These are phyloP conservation scores for Porites lobata DNA, from an alignment of 92 coral and sea anemone genomes.

Conservation along the genomic window DNA sequence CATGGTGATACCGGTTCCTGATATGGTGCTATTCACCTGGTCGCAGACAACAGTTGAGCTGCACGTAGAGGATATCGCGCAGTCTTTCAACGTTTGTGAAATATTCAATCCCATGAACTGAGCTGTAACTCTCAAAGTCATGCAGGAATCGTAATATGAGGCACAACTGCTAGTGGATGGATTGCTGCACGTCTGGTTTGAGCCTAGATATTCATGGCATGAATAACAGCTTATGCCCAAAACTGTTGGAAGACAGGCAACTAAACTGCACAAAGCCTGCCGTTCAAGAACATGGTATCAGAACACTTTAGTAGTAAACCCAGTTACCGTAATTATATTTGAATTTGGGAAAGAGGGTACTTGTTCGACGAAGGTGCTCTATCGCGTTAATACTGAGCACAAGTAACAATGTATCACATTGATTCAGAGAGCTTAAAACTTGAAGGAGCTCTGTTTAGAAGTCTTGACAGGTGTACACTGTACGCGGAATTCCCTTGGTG, in stretches of 20 bases:
- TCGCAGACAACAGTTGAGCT: neutral
- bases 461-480: too few species aligned
- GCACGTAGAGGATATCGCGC: neutral
- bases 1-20: neutral
- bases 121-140: neutral
- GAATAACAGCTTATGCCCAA: conserved; percentile 6
- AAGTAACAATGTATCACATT: too few species aligned
- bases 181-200: neutral
- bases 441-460: too few species aligned
- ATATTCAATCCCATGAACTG: neutral
- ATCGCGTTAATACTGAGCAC: too few species aligned
- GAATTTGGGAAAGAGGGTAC: too few species aligned
- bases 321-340: too few species aligned
- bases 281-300: too few species aligned
- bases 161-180: neutral
- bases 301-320: too few species aligned
- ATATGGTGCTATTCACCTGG: neutral
- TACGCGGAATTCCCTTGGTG: too few species aligned
- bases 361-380: too few species aligned
- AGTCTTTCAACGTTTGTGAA: neutral
- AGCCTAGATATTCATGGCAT: conserved; percentile 20
- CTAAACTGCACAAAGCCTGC: neutral
- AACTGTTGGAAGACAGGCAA: neutral
- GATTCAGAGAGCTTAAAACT: too few species aligned
- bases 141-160: conserved; percentile 2